Base-by-base conservation (phyloP, 2,113 vertebrate species). In the Xiphophorus maculatus region DNA sequence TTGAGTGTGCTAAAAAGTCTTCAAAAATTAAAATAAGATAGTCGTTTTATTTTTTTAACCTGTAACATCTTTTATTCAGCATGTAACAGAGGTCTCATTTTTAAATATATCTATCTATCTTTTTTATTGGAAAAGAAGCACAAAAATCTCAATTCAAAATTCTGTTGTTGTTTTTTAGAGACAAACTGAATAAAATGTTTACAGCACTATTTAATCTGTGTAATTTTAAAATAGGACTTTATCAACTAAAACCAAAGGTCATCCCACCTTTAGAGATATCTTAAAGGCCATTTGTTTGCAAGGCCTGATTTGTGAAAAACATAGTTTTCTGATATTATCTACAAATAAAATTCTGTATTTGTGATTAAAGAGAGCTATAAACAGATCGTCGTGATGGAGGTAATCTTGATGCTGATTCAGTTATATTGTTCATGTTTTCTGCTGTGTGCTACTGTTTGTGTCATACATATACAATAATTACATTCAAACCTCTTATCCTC, bases 311-410 rank as follows among this genome's bases (percentile, higher is more conserved):
- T 2, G 1, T 70, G 54, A 82, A 77, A 17, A 61, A 73, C 1
- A 0, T 30, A 54, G 29, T 1, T 6, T 42, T 5, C 25, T 42
- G 0, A 61, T 61, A 17, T 25, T 5, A 14, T 69, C 66, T 65
- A 6, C 28, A 63, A 60, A 33, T 32, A n/a, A 0, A 61, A n/a
- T 37, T 60, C 0, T 61, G 7, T 58, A 70, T 73, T 29, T 40
- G 4, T 68, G 68, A 80, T 80, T 54, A 70, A 66, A 40, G 7
- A 51, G 14, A 30, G 32, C 4, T 0, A 1, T 10, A 4, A 3
- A 67, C 7, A 35, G 33, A 35, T 35, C 48, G n/a, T 37, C 35
- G 62, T 40, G 17, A 66, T 73, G 60, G 67, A 69, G 58, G 75
- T 58, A 22, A n/a, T 74, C 10, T 44, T 54, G 40, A 65, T 51